phyloP scores from a whole-genome alignment of 1,140 invertebrate genomes.

The Drosophila lini region DNA sequence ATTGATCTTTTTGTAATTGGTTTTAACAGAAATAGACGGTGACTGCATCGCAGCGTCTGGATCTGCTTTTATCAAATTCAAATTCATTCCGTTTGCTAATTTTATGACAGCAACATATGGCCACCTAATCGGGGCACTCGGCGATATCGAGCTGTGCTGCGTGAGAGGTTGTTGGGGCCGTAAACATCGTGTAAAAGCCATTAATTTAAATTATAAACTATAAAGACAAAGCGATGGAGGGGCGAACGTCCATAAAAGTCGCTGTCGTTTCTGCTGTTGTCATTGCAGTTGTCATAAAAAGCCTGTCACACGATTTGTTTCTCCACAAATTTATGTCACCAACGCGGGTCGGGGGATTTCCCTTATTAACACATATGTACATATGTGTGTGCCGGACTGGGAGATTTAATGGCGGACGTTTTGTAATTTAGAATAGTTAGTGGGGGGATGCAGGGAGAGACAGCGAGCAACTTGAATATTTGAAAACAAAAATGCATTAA shows the following conservation, averaged over 20 bases:
- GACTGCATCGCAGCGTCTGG: slow-evolving; percentile 39
- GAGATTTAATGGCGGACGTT: slow-evolving; percentile 4
- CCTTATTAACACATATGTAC: slow-evolving; percentile 22
- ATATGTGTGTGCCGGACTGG: not conserved
- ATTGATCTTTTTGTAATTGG: slow-evolving; percentile 46
- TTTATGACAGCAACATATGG: slow-evolving; percentile 71
- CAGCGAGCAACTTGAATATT: not conserved
- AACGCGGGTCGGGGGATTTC: not conserved
- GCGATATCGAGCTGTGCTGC: slow-evolving; percentile 17
- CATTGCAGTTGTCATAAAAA: slow-evolving; percentile 76
- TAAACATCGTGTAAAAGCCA: slow-evolving; percentile 75
- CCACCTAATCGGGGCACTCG: slow-evolving; percentile 57
- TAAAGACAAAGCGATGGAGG: slow-evolving; percentile 58
- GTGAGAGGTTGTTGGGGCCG: slow-evolving; percentile 14
- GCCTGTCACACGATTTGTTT: slow-evolving; percentile 64
- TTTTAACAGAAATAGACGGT: slow-evolving; percentile 49
- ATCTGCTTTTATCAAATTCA: slow-evolving; percentile 37
- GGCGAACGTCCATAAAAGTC: slow-evolving; percentile 61
- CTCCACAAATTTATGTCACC: slow-evolving; percentile 51
- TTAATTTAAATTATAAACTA: slow-evolving; percentile 82
- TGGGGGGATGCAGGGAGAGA: not conserved
- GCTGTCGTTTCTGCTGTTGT: slow-evolving; percentile 49
- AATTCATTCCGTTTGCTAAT: slow-evolving; percentile 63
- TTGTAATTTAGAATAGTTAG: not conserved
- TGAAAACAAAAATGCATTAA: not conserved